A percentile compares a stretch with the other conserved stretches of the same genome.
Conservation (phyloP, 2,888 invertebrate genomes). For the Drosophila rubida region DNA sequence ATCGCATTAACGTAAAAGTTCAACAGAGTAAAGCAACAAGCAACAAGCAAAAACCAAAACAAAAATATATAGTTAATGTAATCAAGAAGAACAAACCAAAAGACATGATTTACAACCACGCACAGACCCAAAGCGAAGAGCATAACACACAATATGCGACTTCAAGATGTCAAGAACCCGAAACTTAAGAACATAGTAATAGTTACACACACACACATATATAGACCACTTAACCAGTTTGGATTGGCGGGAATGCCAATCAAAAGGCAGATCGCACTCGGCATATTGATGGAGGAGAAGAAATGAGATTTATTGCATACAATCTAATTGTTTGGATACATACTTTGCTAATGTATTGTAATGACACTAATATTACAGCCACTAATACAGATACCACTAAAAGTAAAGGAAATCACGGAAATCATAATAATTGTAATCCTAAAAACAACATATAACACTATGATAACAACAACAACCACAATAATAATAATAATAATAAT, state of each 20-base stretch:
- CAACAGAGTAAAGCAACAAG: not conserved
- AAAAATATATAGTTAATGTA: not conserved
- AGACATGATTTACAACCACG: conserved; percentile 79
- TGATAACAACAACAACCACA: too few relatives aligned
- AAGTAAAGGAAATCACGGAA: too few relatives aligned
- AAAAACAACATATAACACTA: conserved; percentile 32
- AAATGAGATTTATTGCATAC: conserved; percentile 71
- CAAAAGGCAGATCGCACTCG: conserved; percentile 22
- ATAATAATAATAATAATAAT: conserved; percentile 10
- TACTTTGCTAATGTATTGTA: conserved; percentile 56
- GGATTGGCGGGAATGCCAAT: conserved; percentile 5
- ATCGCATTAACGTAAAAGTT: conserved; percentile 12
- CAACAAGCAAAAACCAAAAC: not conserved
- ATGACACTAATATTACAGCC: conserved; percentile 32
- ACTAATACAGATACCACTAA: conserved; percentile 15
- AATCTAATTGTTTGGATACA: conserved; percentile 78
- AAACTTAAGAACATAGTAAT: conserved; percentile 2
- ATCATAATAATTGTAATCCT: too few relatives aligned
- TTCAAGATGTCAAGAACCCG: conserved; percentile 6
- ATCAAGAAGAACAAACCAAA: conserved; percentile 57
- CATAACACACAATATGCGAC: conserved; percentile 28
- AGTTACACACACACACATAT: conserved; percentile 15
- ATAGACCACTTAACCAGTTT: conserved; percentile 1
- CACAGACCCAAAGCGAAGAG: conserved; percentile 65
- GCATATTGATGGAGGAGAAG: conserved; percentile 39